phyloP scores from a whole-genome alignment of 2,888 invertebrate species.

The Uloborus plumipes region DNA sequence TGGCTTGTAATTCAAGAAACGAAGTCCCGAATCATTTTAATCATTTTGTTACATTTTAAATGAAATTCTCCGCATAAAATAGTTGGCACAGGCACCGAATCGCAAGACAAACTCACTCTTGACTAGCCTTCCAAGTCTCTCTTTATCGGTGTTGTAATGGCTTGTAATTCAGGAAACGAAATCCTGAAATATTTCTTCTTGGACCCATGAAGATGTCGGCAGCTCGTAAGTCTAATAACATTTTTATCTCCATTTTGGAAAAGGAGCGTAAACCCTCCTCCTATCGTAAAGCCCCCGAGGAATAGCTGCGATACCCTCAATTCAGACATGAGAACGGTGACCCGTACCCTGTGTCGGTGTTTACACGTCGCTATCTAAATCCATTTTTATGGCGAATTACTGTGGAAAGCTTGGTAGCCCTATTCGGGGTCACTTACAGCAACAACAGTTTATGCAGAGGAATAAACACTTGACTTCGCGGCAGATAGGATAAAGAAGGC shows the following conservation, averaged over 20 bases:
- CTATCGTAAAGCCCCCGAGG: constrained; percentile 17
- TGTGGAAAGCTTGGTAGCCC: constrained; percentile 17
- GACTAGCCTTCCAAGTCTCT: no score
- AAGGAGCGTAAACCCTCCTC: constrained; percentile 18
- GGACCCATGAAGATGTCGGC: constrained; percentile 33
- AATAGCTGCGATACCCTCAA: constrained; percentile 3
- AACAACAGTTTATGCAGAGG: constrained; percentile 11
- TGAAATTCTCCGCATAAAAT: no score
- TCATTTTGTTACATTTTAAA: no score
- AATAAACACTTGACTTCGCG: constrained; percentile 12
- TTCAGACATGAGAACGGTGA: constrained; percentile 16
- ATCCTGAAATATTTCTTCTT: not conserved
- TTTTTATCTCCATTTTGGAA: constrained; percentile 10
- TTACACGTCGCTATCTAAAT: constrained; percentile 52
- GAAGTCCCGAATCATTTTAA: no score
- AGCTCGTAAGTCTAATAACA: constrained; percentile 12
- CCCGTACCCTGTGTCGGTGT: constrained; percentile 8
- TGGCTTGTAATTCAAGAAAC: no score
- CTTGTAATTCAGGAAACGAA: no score
- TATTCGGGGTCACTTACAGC: constrained; percentile 7
- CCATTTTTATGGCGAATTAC: constrained; percentile 26
- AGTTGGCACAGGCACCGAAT: no score
- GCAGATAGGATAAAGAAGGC: not conserved
- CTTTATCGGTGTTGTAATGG: no score
- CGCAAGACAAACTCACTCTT: no score